phyloP scores from a whole-genome alignment of 1,140 invertebrate species.

The Phthorimaea operculella region DNA sequence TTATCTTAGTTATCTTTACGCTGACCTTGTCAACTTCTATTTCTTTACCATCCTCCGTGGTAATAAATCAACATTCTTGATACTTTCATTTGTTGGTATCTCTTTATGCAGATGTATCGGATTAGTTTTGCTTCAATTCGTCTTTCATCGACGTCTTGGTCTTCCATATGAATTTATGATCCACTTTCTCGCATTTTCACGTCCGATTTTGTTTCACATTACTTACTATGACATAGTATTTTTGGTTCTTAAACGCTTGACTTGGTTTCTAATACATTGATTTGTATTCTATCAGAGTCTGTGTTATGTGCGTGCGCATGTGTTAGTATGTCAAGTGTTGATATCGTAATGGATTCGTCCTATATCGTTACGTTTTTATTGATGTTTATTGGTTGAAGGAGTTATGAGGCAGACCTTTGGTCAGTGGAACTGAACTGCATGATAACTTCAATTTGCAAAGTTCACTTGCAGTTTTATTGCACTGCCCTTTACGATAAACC shows the following conservation, averaged over 20 bases:
- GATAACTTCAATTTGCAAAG: no score
- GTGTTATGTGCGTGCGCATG: background rate
- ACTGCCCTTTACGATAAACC: no score
- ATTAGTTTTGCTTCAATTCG: background rate
- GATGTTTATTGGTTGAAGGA: conserved; percentile 21
- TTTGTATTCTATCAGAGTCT: conserved; percentile 21
- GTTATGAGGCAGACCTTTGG: background rate
- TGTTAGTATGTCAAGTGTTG: conserved; percentile 20
- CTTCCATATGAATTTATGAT: background rate
- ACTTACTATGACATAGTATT: background rate
- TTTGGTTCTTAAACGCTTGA: background rate
- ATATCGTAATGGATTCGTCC: conserved; percentile 26
- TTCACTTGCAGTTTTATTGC: no score
- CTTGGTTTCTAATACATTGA: conserved; percentile 15
- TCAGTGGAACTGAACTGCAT: background rate
- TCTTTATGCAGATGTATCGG: background rate
- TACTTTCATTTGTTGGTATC: background rate
- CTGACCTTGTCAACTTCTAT: background rate
- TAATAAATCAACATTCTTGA: no score
- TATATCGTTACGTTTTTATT: conserved; percentile 20
- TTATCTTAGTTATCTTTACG: background rate
- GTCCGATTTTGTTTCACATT: background rate
- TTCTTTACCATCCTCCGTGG: background rate
- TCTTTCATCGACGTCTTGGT: background rate
- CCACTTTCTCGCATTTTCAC: background rate